A percentile compares a stretch with the other conserved stretches of the same genome.
phyloP scores from a whole-genome alignment of 1,140 invertebrate genomes.

The Reticulitermes speratus region DNA sequence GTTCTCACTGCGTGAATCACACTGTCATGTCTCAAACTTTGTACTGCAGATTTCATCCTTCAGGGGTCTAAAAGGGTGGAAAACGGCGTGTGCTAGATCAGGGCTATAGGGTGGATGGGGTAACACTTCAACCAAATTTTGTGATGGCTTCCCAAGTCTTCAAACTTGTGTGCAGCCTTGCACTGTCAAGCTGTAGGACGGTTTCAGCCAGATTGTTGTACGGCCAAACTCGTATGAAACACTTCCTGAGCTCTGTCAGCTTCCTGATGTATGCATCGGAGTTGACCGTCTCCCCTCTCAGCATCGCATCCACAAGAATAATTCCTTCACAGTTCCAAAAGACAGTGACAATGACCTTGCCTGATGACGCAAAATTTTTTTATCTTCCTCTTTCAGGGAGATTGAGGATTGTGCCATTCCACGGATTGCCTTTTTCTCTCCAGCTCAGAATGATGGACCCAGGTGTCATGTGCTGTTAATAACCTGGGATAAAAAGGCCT shows the following conservation, averaged over 20 bases:
- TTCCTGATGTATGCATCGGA: not conserved
- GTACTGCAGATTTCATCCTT: not conserved
- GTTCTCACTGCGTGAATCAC: not conserved
- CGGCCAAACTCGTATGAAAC: not conserved
- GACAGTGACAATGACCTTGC: too few relatives aligned
- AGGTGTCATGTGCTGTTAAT: too few relatives aligned
- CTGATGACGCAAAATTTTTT: too few relatives aligned
- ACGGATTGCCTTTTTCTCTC: too few relatives aligned
- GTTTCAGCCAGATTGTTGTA: not conserved
- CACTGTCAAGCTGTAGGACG: not conserved
- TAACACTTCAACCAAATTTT: conserved; percentile 17
- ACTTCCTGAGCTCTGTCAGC: not conserved
- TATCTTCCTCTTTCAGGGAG: too few relatives aligned
- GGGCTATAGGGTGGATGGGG: not conserved
- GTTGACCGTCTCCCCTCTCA: not conserved
- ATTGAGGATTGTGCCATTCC: too few relatives aligned
- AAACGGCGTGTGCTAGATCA: not conserved
- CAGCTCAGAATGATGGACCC: too few relatives aligned
- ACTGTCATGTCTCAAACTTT: not conserved
- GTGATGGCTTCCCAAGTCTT: not conserved
- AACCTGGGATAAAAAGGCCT: too few relatives aligned
- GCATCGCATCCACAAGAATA: not conserved
- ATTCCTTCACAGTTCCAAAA: not conserved
- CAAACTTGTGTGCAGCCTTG: not conserved
- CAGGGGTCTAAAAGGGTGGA: not conserved